Conservation (phyloP, 2,113 vertebrate genomes). For the Cryptotis parvus region DNA sequence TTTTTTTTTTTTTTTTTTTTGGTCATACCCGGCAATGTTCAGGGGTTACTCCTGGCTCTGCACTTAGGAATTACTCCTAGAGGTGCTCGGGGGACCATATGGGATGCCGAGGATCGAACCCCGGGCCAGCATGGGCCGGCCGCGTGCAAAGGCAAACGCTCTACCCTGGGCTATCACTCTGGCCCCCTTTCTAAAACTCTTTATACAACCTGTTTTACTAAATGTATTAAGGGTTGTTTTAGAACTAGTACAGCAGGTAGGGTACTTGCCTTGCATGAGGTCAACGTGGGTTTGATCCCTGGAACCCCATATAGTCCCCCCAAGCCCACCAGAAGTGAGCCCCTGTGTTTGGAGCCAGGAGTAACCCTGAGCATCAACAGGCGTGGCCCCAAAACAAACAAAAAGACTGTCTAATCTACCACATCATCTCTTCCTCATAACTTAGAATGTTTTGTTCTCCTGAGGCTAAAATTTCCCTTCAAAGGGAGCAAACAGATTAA, state of each 20-base stretch:
- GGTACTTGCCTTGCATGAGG: not conserved
- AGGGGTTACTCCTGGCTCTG: no score
- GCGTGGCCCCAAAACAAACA: not conserved
- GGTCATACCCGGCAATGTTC: no score
- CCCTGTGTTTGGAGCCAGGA: no score
- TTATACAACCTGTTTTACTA: not conserved
- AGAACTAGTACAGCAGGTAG: not conserved
- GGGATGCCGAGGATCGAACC: no score
- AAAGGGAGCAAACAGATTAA: not conserved
- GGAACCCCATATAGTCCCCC: no score
- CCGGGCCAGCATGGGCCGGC: no score
- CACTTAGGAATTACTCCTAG: no score
- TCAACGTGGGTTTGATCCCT: not conserved
- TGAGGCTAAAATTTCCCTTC: slow-evolving; percentile 50
- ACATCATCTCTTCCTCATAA: slow-evolving; percentile 8
- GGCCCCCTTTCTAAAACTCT: slow-evolving; percentile 51
- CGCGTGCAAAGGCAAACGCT: no score
- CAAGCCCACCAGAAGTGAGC: no score
- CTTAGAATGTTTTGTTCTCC: slow-evolving; percentile 32
- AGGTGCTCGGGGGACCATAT: no score
- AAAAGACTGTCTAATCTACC: not conserved
- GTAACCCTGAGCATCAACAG: not conserved
- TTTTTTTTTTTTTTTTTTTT: no score
- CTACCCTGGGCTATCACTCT: no score
- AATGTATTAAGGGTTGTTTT: not conserved